Evolutionary conservation across 2,113 vertebrate species (phyloP).

Genomic region (Lethenteron reissneri): DNA sequence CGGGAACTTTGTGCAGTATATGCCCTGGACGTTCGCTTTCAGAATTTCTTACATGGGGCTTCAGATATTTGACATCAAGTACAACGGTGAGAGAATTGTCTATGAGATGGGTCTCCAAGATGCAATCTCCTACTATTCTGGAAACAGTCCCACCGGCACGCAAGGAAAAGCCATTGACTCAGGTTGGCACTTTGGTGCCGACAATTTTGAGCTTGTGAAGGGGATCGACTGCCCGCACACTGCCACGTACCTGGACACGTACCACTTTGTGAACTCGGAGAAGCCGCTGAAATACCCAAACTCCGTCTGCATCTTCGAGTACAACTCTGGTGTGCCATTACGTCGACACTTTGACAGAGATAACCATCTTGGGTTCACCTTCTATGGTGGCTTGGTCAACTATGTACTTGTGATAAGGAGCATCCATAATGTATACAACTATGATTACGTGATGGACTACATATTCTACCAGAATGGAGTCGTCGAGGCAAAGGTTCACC

Average conservation of each 20-base stretch:
- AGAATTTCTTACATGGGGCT: slow-evolving; percentile 38
- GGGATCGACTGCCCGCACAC: slow-evolving; percentile 50
- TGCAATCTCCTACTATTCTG: slow-evolving; percentile 47
- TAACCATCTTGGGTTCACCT: slow-evolving; percentile 21
- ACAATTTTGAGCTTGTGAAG: slow-evolving; percentile 35
- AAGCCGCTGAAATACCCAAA: slow-evolving; percentile 19
- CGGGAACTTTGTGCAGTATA: slow-evolving; percentile 33
- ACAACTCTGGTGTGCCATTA: slow-evolving; percentile 42
- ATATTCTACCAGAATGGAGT: slow-evolving; percentile 54
- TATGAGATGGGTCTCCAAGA: slow-evolving; percentile 67
- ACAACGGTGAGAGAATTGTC: slow-evolving; percentile 32
- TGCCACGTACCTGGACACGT: slow-evolving; percentile 30
- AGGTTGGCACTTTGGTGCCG: slow-evolving; percentile 42
- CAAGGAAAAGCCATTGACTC: slow-evolving; percentile 51
- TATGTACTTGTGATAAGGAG: slow-evolving; percentile 42
- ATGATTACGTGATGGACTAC: slow-evolving; percentile 64
- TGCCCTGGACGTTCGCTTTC: slow-evolving; percentile 54
- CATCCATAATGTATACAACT: slow-evolving; percentile 40
- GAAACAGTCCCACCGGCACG: slow-evolving; percentile 36
- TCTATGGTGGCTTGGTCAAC: slow-evolving; percentile 42
- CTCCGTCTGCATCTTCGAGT: slow-evolving; percentile 63
- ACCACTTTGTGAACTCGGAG: slow-evolving; percentile 25
- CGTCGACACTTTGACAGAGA: slow-evolving; percentile 45
- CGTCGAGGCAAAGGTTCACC: slow-evolving; percentile 47
- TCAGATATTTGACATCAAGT: slow-evolving; percentile 41